Percentiles rank a stretch among this genome's conserved stretches.
These are phyloP conservation scores for Pelecanus crispus DNA, from an alignment of 2,113 vertebrate species.

Conservation along the genomic window DNA sequence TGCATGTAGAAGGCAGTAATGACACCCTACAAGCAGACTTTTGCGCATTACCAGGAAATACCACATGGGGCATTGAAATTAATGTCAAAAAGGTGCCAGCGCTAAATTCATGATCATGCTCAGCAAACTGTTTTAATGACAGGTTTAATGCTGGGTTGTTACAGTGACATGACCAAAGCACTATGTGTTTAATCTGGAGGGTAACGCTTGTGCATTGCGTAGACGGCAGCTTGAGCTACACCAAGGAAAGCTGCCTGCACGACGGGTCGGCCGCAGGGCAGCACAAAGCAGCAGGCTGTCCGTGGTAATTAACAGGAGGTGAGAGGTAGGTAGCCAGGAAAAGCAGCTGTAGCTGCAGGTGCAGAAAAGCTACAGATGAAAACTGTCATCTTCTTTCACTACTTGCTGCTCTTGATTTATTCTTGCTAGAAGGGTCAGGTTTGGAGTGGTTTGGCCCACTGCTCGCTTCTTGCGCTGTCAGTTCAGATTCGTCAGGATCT, in stretches of 20 bases:
- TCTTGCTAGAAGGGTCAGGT: constrained; percentile 18
- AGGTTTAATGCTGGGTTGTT: constrained; percentile 61
- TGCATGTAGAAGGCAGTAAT: not conserved
- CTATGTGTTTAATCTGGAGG: constrained; percentile 43
- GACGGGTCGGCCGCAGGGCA: constrained; percentile 18
- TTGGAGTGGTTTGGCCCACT: constrained; percentile 16
- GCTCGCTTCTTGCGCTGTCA: constrained; percentile 12
- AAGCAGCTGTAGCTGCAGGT: constrained; percentile 29
- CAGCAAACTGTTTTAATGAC: constrained; percentile 56
- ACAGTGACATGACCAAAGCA: constrained; percentile 47
- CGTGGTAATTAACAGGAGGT: constrained; percentile 30
- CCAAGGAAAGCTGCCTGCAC: not conserved
- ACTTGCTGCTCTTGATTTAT: not conserved
- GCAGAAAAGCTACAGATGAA: not conserved
- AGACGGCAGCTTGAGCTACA: not conserved
- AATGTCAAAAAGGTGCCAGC: constrained; percentile 45
- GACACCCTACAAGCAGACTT: constrained; percentile 6
- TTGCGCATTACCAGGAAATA: not conserved
- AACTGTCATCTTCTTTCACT: not conserved
- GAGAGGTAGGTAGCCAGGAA: not conserved
- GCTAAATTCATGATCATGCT: constrained; percentile 49
- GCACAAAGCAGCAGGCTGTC: constrained; percentile 36
- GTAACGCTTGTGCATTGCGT: not conserved
- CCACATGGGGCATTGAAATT: constrained; percentile 35
- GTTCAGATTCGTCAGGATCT: not conserved